These are phyloP conservation scores for Seison nebaliae DNA, from an alignment of 1,140 invertebrate genomes.

Conservation along the genomic window DNA sequence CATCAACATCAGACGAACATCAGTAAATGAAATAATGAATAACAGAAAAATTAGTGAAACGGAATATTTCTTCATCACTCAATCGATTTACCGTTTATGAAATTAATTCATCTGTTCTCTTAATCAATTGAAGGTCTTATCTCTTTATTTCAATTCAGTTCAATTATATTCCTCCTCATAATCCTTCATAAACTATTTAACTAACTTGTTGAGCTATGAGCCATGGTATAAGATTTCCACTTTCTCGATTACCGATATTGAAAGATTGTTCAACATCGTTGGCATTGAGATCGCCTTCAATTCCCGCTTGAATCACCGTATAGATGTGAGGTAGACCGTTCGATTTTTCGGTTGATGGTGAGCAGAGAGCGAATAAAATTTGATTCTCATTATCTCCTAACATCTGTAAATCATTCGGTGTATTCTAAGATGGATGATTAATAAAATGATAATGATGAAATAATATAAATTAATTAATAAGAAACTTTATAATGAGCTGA, in stretches of 20 bases:
- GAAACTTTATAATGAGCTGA: slow-evolving; percentile 94
- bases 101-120: no score
- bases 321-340: slow-evolving; percentile 53
- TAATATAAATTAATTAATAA: slow-evolving; percentile 19
- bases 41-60: no score
- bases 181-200: no score
- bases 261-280: slow-evolving; percentile 47
- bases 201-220: slow-evolving; percentile 79
- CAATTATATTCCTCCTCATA: no score
- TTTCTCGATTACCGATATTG: slow-evolving; percentile 53
- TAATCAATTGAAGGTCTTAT: no score
- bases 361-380: slow-evolving; percentile 74
- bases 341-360: slow-evolving; percentile 43
- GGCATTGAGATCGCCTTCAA: slow-evolving; percentile 76
- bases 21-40: no score
- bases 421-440: slow-evolving; percentile 41
- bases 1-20: no score
- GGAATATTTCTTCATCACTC: no score
- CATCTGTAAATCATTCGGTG: slow-evolving; percentile 91
- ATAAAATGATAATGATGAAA: background rate
- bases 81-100: no score
- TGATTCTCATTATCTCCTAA: slow-evolving; percentile 93
- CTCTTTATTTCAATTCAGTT: no score
- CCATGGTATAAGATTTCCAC: slow-evolving; percentile 93
- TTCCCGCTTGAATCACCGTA: slow-evolving; percentile 63